A percentile compares a stretch with the other conserved stretches of the same genome.
These are phyloP conservation scores for Ennomos quercinarius DNA, from an alignment of 2,888 invertebrate species.

Conservation along the genomic window DNA sequence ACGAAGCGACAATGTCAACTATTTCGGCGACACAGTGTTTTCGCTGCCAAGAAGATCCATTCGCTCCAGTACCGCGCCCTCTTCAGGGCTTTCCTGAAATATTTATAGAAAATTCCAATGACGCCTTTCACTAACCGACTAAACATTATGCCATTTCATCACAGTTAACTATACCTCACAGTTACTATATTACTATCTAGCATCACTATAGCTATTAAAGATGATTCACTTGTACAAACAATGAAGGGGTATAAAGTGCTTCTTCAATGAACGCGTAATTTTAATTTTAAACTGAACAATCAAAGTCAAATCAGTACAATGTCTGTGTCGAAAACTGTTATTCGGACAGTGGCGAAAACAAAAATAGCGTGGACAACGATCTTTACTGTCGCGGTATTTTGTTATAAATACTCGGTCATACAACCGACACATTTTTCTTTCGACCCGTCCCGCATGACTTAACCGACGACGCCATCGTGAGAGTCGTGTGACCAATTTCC, in stretches of 20 bases:
- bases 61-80: conserved; percentile 55
- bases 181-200: conserved; percentile 7
- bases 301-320: conserved; percentile 37
- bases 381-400: conserved; percentile 62
- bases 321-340: conserved; percentile 43
- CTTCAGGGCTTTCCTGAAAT: conserved; percentile 60
- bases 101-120: conserved; percentile 49
- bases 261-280: conserved; percentile 37
- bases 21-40: conserved; percentile 65
- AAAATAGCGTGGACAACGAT: conserved; percentile 60
- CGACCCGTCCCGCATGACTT: conserved; percentile 26
- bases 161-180: conserved; percentile 18
- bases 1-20: conserved; percentile 72
- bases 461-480: conserved; percentile 31
- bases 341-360: conserved; percentile 47
- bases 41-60: conserved; percentile 58
- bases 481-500: conserved; percentile 64
- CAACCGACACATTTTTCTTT: conserved; percentile 66
- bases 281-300: conserved; percentile 33
- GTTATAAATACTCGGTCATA: conserved; percentile 72
- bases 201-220: conserved; percentile 12
- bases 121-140: conserved; percentile 29
- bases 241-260: conserved; percentile 37
- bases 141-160: conserved; percentile 19
- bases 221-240: conserved; percentile 35